Conservation (phyloP, 2,113 vertebrate species). For the Sphaerodactylus townsendi region DNA sequence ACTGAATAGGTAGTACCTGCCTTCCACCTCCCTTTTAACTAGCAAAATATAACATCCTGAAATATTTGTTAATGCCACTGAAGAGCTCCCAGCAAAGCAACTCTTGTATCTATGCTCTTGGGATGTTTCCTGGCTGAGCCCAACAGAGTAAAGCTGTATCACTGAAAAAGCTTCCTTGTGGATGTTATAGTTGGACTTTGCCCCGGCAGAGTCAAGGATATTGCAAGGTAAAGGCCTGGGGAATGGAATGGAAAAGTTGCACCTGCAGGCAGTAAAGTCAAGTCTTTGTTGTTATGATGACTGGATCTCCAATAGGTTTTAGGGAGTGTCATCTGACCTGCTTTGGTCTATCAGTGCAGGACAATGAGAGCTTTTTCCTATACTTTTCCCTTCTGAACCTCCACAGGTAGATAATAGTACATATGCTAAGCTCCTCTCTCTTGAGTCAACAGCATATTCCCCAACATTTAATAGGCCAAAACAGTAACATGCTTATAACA, state of each 20-base stretch:
- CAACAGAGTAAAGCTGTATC: neutral
- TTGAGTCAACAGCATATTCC: too few relatives aligned
- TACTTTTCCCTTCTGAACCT: too few relatives aligned
- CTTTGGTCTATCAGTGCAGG: too few relatives aligned
- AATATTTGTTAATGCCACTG: conserved; percentile 49
- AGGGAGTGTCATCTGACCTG: too few relatives aligned
- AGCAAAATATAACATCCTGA: conserved; percentile 49
- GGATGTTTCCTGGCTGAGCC: neutral
- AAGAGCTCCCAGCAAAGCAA: conserved; percentile 7
- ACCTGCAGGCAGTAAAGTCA: neutral
- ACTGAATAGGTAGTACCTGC: conserved; percentile 39
- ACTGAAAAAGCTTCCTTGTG: conserved; percentile 1
- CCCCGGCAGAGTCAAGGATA: neutral
- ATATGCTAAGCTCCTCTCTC: too few relatives aligned
- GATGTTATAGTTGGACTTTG: neutral
- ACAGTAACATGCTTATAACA: too few relatives aligned
- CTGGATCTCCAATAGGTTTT: too few relatives aligned
- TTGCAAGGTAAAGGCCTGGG: neutral
- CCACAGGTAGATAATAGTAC: too few relatives aligned
- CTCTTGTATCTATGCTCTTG: neutral
- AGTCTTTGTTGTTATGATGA: too few relatives aligned
- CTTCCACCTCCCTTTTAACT: conserved; percentile 50
- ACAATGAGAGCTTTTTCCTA: too few relatives aligned
- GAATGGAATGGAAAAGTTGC: neutral
- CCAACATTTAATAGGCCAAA: too few relatives aligned